Evolutionary conservation across 2,797 vertebrate genomes (phyloP).

Genomic region (Thalassophryne amazonica): DNA sequence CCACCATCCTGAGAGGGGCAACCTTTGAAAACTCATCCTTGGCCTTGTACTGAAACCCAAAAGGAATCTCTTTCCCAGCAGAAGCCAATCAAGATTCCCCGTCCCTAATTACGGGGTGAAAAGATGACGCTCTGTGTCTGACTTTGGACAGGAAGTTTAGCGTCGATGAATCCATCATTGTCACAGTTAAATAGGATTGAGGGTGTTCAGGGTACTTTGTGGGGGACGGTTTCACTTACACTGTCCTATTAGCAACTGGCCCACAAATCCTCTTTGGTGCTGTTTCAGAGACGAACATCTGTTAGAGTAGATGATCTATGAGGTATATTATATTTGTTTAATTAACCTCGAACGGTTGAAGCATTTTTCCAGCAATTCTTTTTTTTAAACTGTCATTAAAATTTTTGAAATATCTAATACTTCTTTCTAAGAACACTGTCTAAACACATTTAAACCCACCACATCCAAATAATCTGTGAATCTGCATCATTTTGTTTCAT

Average conservation of each 20-base stretch:
- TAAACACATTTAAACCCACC: too few species aligned
- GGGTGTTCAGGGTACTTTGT: conserved; percentile 39
- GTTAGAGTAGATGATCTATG: conserved; percentile 37
- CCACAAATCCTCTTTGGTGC: conserved; percentile 42
- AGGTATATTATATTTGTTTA: conserved; percentile 8
- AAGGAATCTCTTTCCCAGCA: conserved; percentile 28
- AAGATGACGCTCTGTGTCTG: conserved; percentile 57
- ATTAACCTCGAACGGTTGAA: background rate
- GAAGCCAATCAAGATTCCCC: conserved; percentile 20
- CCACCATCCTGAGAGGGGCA: conserved; percentile 48
- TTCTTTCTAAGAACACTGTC: too few species aligned
- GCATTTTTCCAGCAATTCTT: too few species aligned
- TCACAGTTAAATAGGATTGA: conserved; percentile 58
- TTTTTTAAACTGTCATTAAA: too few species aligned
- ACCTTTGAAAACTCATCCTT: conserved; percentile 49
- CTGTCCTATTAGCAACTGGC: conserved; percentile 34
- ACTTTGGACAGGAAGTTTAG: conserved; percentile 44
- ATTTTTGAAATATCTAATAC: too few species aligned
- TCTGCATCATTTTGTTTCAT: too few species aligned
- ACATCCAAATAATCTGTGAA: too few species aligned
- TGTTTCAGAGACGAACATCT: conserved; percentile 60
- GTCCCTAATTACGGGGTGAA: conserved; percentile 10
- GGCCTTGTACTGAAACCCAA: conserved; percentile 41
- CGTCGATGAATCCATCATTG: conserved; percentile 70
- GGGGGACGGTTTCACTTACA: conserved; percentile 51